These are phyloP conservation scores for Eurosta solidaginis DNA, from an alignment of 1,140 invertebrate genomes.

Conservation along the genomic window DNA sequence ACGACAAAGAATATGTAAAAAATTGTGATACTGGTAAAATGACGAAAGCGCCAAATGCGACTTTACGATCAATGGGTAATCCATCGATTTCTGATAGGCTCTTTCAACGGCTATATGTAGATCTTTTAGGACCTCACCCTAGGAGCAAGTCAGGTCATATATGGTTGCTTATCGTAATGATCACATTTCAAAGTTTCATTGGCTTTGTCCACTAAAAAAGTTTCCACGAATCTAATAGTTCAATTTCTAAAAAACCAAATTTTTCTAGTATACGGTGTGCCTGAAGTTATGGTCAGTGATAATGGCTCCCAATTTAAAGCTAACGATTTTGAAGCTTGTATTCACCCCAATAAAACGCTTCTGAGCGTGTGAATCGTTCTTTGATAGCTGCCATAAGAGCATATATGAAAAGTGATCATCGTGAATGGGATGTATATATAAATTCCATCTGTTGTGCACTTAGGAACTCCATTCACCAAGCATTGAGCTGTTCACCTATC, in stretches of 20 bases:
- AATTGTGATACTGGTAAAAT: conserved; percentile 30
- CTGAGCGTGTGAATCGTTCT: no score
- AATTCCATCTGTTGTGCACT: background rate
- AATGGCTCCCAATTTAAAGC: conserved; percentile 35
- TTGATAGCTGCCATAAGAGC: conserved; percentile 22
- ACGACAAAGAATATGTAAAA: conserved; percentile 11
- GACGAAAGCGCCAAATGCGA: conserved; percentile 28
- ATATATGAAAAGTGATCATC: background rate
- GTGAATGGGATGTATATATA: conserved; percentile 32
- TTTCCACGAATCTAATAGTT: no score
- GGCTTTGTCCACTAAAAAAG: no score
- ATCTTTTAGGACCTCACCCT: conserved; percentile 29
- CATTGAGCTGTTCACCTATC: no score
- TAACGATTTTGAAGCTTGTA: background rate
- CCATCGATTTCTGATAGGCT: background rate
- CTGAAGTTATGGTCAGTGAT: conserved; percentile 30
- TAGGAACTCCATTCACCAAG: background rate
- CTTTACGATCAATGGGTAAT: conserved; percentile 7
- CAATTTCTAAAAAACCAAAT: no score
- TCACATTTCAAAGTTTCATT: conserved; percentile 29
- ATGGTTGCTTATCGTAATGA: conserved; percentile 28
- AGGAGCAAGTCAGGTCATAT: conserved; percentile 26
- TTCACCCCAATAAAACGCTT: background rate
- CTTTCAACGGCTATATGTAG: conserved; percentile 30
- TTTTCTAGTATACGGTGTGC: no score